These are phyloP conservation scores for Arvicanthis niloticus DNA, from an alignment of 2,113 vertebrate genomes.

Conservation along the genomic window DNA sequence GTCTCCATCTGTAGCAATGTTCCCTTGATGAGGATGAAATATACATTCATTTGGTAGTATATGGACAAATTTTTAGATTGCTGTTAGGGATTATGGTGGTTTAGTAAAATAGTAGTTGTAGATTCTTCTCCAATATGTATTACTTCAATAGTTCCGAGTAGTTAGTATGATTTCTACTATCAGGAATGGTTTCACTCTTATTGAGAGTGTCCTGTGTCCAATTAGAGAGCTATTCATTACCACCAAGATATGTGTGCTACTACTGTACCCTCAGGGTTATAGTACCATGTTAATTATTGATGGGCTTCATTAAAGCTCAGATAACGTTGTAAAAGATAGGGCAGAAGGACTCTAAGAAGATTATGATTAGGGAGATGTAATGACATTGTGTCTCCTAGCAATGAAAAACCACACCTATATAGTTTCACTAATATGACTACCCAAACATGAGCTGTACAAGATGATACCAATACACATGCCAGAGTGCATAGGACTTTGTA, in stretches of 20 bases:
- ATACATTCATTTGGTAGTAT: background rate
- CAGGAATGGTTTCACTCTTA: background rate
- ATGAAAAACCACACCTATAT: background rate
- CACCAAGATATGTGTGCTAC: background rate
- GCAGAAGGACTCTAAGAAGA: background rate
- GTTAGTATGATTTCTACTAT: background rate
- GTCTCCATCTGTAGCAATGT: background rate
- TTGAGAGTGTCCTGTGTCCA: background rate
- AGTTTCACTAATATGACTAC: background rate
- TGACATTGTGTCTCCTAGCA: background rate
- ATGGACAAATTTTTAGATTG: background rate
- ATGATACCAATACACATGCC: background rate
- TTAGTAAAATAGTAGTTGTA: background rate
- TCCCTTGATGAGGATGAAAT: background rate
- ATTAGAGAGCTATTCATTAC: background rate
- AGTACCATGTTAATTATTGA: background rate
- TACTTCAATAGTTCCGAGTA: background rate
- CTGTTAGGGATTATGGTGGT: background rate
- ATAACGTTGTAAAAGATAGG: background rate
- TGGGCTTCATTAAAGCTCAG: background rate
- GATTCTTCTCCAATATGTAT: background rate
- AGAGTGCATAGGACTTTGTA: background rate
- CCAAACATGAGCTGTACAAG: background rate
- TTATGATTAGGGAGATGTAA: background rate
- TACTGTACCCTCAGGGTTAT: background rate